Base-by-base conservation (phyloP, 2,888 invertebrate species). In the Drosophila eohydei region DNA sequence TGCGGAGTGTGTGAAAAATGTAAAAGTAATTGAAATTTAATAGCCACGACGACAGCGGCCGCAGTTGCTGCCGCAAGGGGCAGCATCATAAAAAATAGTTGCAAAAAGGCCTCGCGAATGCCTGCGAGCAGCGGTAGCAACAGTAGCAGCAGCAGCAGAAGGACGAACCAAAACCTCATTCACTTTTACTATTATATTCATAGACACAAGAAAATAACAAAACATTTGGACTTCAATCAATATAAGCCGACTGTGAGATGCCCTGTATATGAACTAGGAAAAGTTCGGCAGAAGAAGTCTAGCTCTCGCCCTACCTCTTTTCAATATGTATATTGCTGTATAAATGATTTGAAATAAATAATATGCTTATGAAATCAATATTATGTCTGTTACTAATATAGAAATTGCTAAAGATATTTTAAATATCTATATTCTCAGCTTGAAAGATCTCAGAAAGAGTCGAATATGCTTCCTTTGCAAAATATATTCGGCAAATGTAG, bases 11-110 rank as follows among this genome's bases (percentile, higher is more conserved):
- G 81, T 86, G 85, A 86, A 80, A 88, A 82, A 88, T 88, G 83
- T 86, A 87, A 86, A 83, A 87, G 87, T 87, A 89, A 87, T 87
- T 87, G 87, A 87, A 87, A 89, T 87, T 89, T 89, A 87, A 87
- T 87, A 89, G 89, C 83, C 72, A 63, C 78, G 80, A 67, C 81
- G 88, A 84, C 86, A 84, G 83, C 63, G 46, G 65, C 71, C 72
- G 21, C 79, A 62, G 64, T 59, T 11, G 12, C 34, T 73, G 68
- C 79, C 82, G 70, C 63, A 81, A 69, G 61, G 64, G 70, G 80
- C 67, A 61, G 48, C 70, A 43, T 51, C 73, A 71, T 71, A 64
- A 69, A 60, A 74, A 77, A 70, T 58, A 54, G 79, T 72, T 77
- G 75, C 70, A 78, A 43, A 68, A 51, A 36, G 56, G 66, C 50